These are phyloP conservation scores for Ochropleura leucogaster DNA, from an alignment of 2,888 invertebrate genomes.

Conservation along the genomic window DNA sequence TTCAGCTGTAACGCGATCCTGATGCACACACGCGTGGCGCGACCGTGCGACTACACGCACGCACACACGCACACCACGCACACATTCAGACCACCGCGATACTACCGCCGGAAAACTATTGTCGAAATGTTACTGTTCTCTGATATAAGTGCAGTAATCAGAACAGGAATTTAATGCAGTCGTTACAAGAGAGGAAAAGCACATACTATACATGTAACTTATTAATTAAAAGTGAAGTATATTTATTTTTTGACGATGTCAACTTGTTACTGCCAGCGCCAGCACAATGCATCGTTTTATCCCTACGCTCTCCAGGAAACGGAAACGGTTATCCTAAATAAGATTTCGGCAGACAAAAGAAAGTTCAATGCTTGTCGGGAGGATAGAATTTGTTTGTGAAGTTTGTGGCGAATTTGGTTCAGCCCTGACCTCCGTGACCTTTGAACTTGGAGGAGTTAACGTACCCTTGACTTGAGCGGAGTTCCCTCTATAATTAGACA, in stretches of 20 bases:
- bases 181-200: slow-evolving; percentile 13
- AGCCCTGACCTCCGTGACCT: slow-evolving; percentile 86
- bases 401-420: slow-evolving; percentile 66
- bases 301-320: slow-evolving; percentile 13
- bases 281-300: neutral
- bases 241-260: neutral
- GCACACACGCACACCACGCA: slow-evolving; percentile 32
- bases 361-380: slow-evolving; percentile 54
- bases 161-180: slow-evolving; percentile 42
- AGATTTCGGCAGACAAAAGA: slow-evolving; percentile 53
- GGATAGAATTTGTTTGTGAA: slow-evolving; percentile 63
- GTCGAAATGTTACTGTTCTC: slow-evolving; percentile 71
- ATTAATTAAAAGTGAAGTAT: too few relatives aligned
- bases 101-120: slow-evolving; percentile 72
- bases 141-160: slow-evolving; percentile 66
- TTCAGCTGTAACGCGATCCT: slow-evolving; percentile 90
- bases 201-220: neutral
- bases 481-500: slow-evolving; percentile 85
- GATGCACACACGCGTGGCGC: slow-evolving; percentile 75
- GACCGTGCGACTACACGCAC: slow-evolving; percentile 39
- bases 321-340: slow-evolving; percentile 23
- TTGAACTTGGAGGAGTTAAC: slow-evolving; percentile 88
- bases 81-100: slow-evolving; percentile 32
- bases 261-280: neutral
- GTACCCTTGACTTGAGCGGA: slow-evolving; percentile 88